phyloP scores from a whole-genome alignment of 2,888 invertebrate genomes.

The Monopis laevigella region DNA sequence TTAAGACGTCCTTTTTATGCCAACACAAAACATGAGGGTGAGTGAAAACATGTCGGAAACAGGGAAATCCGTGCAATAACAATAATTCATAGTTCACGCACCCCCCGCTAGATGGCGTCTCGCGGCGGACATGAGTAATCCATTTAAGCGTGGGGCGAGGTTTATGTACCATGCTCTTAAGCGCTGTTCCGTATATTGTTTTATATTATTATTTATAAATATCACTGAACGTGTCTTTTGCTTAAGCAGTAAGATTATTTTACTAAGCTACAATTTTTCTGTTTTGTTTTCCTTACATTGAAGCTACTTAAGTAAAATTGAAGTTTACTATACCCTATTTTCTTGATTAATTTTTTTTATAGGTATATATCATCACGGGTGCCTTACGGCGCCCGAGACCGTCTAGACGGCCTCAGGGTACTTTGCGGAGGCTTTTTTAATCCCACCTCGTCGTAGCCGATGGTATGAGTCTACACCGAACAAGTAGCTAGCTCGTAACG shows the following conservation, averaged over 20 bases:
- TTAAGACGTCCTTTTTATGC: conserved; percentile 5
- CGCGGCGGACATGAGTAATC: conserved; percentile 61
- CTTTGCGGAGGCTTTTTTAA: too few relatives aligned
- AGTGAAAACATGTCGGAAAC: conserved; percentile 61
- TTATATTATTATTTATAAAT: conserved; percentile 62
- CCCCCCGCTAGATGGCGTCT: conserved; percentile 61
- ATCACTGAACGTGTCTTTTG: conserved; percentile 36
- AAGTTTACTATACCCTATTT: too few relatives aligned
- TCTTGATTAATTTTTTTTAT: too few relatives aligned
- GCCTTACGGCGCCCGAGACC: too few relatives aligned
- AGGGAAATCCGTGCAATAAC: conserved; percentile 60
- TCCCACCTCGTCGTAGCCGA: too few relatives aligned
- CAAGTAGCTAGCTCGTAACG: too few relatives aligned
- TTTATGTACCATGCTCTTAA: conserved; percentile 62
- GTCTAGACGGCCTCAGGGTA: too few relatives aligned
- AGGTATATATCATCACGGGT: too few relatives aligned
- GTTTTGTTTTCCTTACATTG: too few relatives aligned
- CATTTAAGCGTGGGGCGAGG: conserved; percentile 64
- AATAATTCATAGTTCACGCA: conserved; percentile 53
- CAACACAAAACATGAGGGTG: conserved; percentile 7
- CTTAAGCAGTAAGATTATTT: conserved; percentile 35
- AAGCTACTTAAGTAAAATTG: too few relatives aligned
- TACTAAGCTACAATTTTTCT: too few relatives aligned
- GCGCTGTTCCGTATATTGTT: conserved; percentile 53
- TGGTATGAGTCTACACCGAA: too few relatives aligned